phyloP scores from a whole-genome alignment of 2,888 invertebrate species.

The Cybosia mesomella region DNA sequence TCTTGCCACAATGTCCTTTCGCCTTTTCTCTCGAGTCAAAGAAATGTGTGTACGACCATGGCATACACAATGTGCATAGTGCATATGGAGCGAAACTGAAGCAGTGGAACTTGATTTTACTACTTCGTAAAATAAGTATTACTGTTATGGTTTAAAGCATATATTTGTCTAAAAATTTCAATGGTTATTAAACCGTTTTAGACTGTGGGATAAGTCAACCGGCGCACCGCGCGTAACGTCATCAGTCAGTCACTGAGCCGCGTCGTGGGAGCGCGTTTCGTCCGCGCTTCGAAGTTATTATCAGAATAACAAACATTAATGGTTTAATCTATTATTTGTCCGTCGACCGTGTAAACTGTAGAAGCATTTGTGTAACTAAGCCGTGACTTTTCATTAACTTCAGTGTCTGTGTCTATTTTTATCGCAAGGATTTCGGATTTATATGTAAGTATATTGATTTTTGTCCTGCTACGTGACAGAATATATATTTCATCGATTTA shows the following conservation, averaged over 20 bases:
- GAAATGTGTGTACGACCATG: slow-evolving; percentile 79
- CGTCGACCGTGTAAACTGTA: slow-evolving; percentile 57
- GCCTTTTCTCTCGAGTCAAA: slow-evolving; percentile 79
- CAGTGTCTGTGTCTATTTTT: slow-evolving; percentile 54
- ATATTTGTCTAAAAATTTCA: slow-evolving; percentile 27
- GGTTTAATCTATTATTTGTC: slow-evolving; percentile 60
- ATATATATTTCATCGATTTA: slow-evolving; percentile 31
- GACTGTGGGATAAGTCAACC: slow-evolving; percentile 50
- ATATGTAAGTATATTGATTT: slow-evolving; percentile 71
- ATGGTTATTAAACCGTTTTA: slow-evolving; percentile 54
- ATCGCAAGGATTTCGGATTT: slow-evolving; percentile 59
- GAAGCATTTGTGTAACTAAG: slow-evolving; percentile 59
- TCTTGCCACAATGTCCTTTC: slow-evolving; percentile 75
- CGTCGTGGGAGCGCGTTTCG: slow-evolving; percentile 53
- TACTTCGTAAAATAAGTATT: slow-evolving; percentile 42
- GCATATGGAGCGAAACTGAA: slow-evolving; percentile 65
- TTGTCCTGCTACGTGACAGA: slow-evolving; percentile 46
- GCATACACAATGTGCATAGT: slow-evolving; percentile 76
- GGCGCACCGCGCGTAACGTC: slow-evolving; percentile 69
- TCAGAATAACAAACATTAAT: slow-evolving; percentile 52
- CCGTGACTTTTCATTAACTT: slow-evolving; percentile 47
- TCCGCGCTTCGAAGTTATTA: slow-evolving; percentile 44
- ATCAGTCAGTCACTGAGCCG: slow-evolving; percentile 67
- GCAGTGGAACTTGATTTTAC: slow-evolving; percentile 38
- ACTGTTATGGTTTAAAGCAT: slow-evolving; percentile 12